Evolutionary conservation across 1,140 invertebrate species (phyloP), one percentile per base, ranked within the genome.

Genomic region (Trichoplusia ni): DNA sequence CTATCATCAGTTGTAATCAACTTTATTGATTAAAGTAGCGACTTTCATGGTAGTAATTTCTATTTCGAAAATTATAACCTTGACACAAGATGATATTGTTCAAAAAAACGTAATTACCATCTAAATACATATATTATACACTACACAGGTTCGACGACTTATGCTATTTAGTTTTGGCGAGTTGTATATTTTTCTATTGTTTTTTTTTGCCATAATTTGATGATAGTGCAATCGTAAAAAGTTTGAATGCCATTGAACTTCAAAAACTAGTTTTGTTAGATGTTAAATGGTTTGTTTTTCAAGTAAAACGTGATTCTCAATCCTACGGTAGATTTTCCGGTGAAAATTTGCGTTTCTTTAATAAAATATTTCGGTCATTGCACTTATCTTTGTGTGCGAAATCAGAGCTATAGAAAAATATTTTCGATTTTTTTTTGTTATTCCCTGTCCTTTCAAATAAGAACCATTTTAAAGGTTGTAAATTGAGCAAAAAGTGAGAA

Each of bases 1-100:
- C 19, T 51, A 18, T 51, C 47, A 51, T 51, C 29, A 51, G 11
- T 51, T 35, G 16, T 51, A 29, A 51, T 51, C 9, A 51, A 11
- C 16, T 21, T 35, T 9, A 35, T 51, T 51, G 47, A 35, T 21
- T n/a, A 21, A 33, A 51, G 11, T 51, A 35, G 29, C 21, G 13
- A 14, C 13, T 38, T 2, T 6, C 5, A 6, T 38, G 5, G 13
- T 13, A 2, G 2, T 38, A 14, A 5, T n/a, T 2, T 38, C 11
- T 13, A 37, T n/a, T 37, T 38, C 29, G n/a, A n/a, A n/a, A n/a
- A n/a, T n/a, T n/a, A n/a, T n/a, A n/a, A n/a, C n/a, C n/a, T n/a
- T n/a, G n/a, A n/a, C n/a, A n/a, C n/a, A n/a, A n/a, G n/a, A n/a
- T n/a, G n/a, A n/a, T n/a, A n/a, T n/a, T n/a, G n/a, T n/a, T n/a